Base-by-base conservation (phyloP, 1,140 invertebrate genomes). In the Drosophila mauritiana region DNA sequence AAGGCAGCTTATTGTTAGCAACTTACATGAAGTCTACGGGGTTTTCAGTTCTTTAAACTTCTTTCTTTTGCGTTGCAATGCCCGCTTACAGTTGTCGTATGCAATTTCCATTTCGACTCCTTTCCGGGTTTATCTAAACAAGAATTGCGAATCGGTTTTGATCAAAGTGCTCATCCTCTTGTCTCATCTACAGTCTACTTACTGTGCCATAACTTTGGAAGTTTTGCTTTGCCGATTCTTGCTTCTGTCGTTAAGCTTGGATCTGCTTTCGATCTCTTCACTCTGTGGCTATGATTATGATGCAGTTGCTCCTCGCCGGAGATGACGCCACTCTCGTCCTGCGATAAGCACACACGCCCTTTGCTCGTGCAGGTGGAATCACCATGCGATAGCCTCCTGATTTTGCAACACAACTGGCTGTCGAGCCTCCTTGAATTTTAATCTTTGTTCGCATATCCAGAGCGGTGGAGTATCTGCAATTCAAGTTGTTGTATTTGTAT, bases 1-100 rank as follows among this genome's bases (percentile, higher is more conserved):
- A 31, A 3, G 31, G 8, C 8, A 31, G 0, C 8, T 31, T 31
- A 31, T 31, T 31, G 31, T 0, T 10, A 10, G 25, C 25, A 27
- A 6, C 25, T 6, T 27, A 27, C 25, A 27, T 6, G 6, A 27
- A 27, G 8, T 31, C 7, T 3, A 8, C 31, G 1, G 46, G 6
- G 10, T 4, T 10, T 48, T n/a, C 5, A 25, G 2, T n/a, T 27
- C 4, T 8, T 2, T 22, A 13, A 25, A 48, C 4, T 48, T 1
- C 46, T 25, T 20, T 27, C 54, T 43, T 13, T 20, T 56, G 4
- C 39, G 39, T 27, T 56, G 22, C 54, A 56, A 17, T 25, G 36
- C 40, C 11, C 20, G 20, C 22, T 25, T 37, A 13, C 17, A 11
- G 7, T 7, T 27, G 8, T 40, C 13, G n/a, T 42, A 25, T 3